phyloP scores from a whole-genome alignment of 2,113 vertebrate genomes.

The Amblyopsis rosae region DNA sequence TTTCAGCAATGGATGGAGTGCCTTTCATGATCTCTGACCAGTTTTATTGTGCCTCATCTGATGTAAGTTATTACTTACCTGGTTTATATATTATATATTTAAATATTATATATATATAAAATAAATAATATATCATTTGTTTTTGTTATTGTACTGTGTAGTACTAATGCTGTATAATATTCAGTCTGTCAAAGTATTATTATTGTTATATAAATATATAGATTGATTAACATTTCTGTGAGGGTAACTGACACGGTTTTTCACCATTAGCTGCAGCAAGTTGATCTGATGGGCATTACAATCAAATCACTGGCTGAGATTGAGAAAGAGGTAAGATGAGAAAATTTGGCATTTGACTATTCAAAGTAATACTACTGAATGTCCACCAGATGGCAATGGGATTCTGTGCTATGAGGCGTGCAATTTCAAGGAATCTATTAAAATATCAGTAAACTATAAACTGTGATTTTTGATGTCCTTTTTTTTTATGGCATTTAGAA shows the following conservation, averaged over 20 bases:
- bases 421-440: no score
- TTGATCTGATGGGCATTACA: conserved; percentile 94
- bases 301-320: conserved; percentile 97
- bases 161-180: not conserved
- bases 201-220: no score
- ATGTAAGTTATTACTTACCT: conserved; percentile 80
- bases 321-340: conserved; percentile 90
- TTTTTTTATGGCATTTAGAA: no score
- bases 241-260: not conserved
- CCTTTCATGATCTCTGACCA: conserved; percentile 98
- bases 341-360: not conserved
- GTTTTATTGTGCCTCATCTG: conserved; percentile 90
- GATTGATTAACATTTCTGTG: not conserved
- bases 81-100: conserved; percentile 15
- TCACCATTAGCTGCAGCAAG: conserved; percentile 85
- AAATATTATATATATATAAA: no score
- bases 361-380: not conserved
- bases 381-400: conserved; percentile 29
- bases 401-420: no score
- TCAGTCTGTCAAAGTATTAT: no score
- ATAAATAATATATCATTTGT: no score
- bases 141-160: no score
- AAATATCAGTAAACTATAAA: no score
- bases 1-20: conserved; percentile 95
- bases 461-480: no score